phyloP scores from a whole-genome alignment of 2,888 invertebrate species.

The Sericinus montela region DNA sequence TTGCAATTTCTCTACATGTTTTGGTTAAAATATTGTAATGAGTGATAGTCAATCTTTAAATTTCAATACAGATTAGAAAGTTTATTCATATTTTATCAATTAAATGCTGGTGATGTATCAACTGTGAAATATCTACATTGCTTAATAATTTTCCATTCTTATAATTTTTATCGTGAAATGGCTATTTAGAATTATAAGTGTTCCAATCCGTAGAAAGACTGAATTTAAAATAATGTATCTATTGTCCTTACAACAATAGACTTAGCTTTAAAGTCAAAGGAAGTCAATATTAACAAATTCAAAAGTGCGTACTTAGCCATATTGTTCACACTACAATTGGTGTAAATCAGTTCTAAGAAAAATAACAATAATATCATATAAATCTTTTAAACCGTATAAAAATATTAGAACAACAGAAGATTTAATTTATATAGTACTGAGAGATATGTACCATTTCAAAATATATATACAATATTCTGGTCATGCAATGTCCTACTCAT shows the following conservation, averaged over 20 bases:
- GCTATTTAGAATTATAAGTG: constrained; percentile 42
- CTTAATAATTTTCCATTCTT: constrained; percentile 27
- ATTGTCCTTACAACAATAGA: constrained; percentile 24
- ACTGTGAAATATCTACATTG: constrained; percentile 27
- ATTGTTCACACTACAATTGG: background rate
- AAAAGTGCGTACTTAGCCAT: constrained; percentile 4
- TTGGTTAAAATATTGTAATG: too few species aligned
- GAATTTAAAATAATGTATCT: constrained; percentile 23
- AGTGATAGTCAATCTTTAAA: constrained; percentile 32
- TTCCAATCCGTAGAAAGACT: constrained; percentile 49
- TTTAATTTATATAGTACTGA: too few species aligned
- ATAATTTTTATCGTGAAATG: constrained; percentile 52
- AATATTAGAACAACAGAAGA: too few species aligned
- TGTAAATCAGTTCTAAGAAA: too few species aligned
- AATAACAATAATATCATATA: too few species aligned
- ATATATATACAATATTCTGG: too few species aligned
- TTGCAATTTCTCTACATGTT: constrained; percentile 26
- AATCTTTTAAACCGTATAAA: too few species aligned
- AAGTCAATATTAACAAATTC: constrained; percentile 2
- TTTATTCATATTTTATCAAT: constrained; percentile 41
- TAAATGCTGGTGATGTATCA: constrained; percentile 29
- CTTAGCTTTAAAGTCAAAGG: constrained; percentile 15
- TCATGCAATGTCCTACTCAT: too few species aligned
- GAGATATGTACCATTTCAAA: too few species aligned
- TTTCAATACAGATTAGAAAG: constrained; percentile 60